A percentile compares a stretch with the other conserved stretches of the same genome.
Conservation (phyloP, 2,113 vertebrate genomes). For the Channa maculata region DNA sequence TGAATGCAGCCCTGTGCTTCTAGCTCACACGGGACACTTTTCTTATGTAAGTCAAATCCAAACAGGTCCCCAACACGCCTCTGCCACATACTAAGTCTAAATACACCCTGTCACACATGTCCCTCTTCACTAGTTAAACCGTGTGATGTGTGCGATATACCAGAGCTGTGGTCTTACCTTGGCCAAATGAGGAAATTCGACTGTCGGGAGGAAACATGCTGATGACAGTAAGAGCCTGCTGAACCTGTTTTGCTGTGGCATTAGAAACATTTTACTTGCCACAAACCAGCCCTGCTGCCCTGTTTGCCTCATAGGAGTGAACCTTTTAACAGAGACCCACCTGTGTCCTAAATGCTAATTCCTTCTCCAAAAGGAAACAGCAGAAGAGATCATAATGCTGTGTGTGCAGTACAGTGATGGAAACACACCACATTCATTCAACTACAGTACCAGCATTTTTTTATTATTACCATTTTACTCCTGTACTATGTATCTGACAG, state of each 20-base stretch:
- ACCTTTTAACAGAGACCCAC: not conserved
- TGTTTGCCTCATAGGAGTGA: not conserved
- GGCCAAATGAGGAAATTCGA: slow-evolving; percentile 23
- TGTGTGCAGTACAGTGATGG: not conserved
- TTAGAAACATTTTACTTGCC: slow-evolving; percentile 54
- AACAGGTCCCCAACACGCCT: not conserved
- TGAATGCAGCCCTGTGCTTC: slow-evolving; percentile 1
- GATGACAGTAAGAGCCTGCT: slow-evolving; percentile 48
- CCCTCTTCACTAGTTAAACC: slow-evolving; percentile 2
- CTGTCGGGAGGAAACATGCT: slow-evolving; percentile 31
- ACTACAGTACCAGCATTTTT: no score
- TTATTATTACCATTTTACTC: no score
- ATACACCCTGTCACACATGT: not conserved
- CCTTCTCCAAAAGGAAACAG: not conserved
- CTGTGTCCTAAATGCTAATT: not conserved
- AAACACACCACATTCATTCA: no score
- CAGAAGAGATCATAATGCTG: no score
- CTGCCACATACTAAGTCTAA: not conserved
- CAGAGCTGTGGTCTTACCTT: slow-evolving; percentile 54
- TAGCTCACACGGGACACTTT: slow-evolving; percentile 14
- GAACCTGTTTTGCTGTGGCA: slow-evolving; percentile 68
- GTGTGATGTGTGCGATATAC: not conserved
- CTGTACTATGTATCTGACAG: no score
- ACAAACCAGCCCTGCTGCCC: slow-evolving; percentile 12
- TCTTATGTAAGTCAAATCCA: slow-evolving; percentile 30